Evolutionary conservation across 2,888 invertebrate species (phyloP).

Genomic region (Meiosimyza platycephala): DNA sequence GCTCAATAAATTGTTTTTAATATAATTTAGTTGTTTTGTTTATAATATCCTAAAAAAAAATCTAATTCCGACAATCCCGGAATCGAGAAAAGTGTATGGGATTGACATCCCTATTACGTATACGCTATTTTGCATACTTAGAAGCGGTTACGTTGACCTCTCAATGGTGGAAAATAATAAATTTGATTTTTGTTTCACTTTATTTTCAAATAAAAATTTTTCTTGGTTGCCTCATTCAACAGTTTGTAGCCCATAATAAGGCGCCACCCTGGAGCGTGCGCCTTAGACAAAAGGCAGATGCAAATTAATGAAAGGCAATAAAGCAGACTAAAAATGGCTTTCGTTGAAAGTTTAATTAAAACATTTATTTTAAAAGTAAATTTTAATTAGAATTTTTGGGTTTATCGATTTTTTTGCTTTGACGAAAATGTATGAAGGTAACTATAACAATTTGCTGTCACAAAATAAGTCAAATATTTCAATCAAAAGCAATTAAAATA

Average conservation of each 20-base stretch:
- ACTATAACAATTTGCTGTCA: background rate
- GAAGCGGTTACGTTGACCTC: conserved; percentile 15
- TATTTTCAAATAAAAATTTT: conserved; percentile 13
- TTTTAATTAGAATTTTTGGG: conserved; percentile 1
- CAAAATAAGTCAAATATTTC: background rate
- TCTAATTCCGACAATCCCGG: too few species aligned
- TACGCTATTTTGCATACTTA: too few species aligned
- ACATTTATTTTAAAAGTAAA: background rate
- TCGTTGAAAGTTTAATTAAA: background rate
- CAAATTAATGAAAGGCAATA: too few species aligned
- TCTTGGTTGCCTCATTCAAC: background rate
- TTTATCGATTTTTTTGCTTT: background rate
- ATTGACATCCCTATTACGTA: too few species aligned
- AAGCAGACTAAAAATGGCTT: background rate
- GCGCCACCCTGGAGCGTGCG: too few species aligned
- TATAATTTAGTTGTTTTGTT: too few species aligned
- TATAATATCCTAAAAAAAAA: too few species aligned
- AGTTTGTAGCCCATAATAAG: background rate
- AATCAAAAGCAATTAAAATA: background rate
- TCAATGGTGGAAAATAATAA: background rate
- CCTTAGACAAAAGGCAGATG: too few species aligned
- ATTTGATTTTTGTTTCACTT: background rate
- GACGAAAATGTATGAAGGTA: background rate
- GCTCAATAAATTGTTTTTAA: too few species aligned
- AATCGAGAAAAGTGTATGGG: too few species aligned